Base-by-base conservation (phyloP, 2,797 vertebrate genomes). In the Nannoperca australis region DNA sequence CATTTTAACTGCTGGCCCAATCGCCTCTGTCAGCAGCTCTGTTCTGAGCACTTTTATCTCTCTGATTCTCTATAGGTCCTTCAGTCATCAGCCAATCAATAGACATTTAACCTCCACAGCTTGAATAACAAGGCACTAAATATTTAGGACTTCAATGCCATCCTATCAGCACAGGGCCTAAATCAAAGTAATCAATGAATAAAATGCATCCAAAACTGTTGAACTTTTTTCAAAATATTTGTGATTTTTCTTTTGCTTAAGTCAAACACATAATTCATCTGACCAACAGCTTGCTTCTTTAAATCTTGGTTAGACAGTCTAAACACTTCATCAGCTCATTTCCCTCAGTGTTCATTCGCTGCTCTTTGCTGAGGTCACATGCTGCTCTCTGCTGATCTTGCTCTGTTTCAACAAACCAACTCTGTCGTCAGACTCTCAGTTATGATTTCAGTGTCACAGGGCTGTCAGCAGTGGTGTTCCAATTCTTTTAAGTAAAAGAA, bases 21-120 rank as follows among this genome's bases (percentile, higher is more conserved):
- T 94, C 86, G 4, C 84, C 84, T 84, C 87, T 68, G 93, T 95
- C 93, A 94, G 94, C 91, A 91, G 86, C 90, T 90, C 85, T 22
- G 79, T 83, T 71, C 75, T n/a, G 73, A 82, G 74, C 22, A 45
- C 73, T 38, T 89, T 93, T 93, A 95, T 95, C 94, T 93, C 78
- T 70, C 27, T 59, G 87, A 58, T 78, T 72, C 85, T 84, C 76
- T 54, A 22, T 30, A 60, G 81, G 77, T 80, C 72, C 87, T 86
- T 71, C 79, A 74, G 79, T 54, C 85, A 84, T 77, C 91, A 88
- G 77, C 72, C 71, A 59, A 78, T 91, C 85, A 72, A 93, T 90
- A 80, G 77, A 85, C 80, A 62, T 88, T 92, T 90, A 82, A 89
- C 89, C 85, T 83, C 74, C 79, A 69, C 54, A 8, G 74, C 74